Evolutionary conservation across 2,113 vertebrate species (phyloP), one percentile per base, ranked within the genome.

Genomic region (Oenanthe melanoleuca): DNA sequence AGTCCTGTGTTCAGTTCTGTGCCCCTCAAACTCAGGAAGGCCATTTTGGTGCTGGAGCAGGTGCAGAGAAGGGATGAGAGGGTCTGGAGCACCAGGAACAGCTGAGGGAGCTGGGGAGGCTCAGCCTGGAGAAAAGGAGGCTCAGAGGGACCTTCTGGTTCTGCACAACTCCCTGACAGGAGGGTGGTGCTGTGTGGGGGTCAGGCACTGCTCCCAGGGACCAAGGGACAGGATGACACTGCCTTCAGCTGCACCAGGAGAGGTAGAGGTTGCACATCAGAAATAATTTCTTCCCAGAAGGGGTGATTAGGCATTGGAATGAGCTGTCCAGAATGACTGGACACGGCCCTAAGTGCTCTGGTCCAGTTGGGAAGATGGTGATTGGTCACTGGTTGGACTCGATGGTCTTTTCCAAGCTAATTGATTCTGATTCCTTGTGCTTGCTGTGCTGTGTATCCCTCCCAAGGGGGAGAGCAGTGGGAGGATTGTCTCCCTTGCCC

Each of bases 391-490:
- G 25, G 17, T 7, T 59, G 22, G 44, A 67, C 53, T 12, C 0
- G 0, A 6, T 31, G 44, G 18, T 44, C 63, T 77, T 60, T 26
- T 37, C 37, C 53, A 44, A 22, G 11, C 37, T 29, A 7, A 29
- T 2, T 25, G 61, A 59, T 44, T 52, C 63, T 28, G 18, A 60
- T 26, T 77, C 44, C 40, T 60, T 33, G 33, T 22, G 17, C 28
- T 34, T 64, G 28, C 31, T 47, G n/a, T 1, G 6, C 38, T 59
- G 11, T 5, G 18, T 66, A 21, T 40, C 53, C 59, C 26, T 72
- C 55, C 34, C 0, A 0, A 9, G 5, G 33, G 49, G 8, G 3
- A 40, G 16, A 64, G 45, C 55, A 18, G 22, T 1, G 65, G 26
- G 47, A 37, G 34, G 33, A 28, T 2, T 69, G 61, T 47, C 26